phyloP scores from a whole-genome alignment of 2,888 invertebrate species.

The Lathronympha strigana region DNA sequence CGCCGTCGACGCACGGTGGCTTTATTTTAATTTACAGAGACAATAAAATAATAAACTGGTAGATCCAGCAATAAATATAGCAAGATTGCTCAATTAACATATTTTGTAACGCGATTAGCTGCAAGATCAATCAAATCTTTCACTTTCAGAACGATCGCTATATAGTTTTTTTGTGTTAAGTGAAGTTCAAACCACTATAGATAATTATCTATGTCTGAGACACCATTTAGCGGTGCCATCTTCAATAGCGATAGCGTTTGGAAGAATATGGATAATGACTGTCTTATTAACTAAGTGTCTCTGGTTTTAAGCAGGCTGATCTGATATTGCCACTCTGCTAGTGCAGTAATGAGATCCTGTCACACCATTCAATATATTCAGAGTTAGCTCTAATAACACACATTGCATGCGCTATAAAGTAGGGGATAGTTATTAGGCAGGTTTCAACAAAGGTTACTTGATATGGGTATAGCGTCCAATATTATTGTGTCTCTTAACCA shows the following conservation, averaged over 20 bases:
- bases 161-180: not conserved
- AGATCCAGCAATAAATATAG: not conserved
- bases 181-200: not conserved
- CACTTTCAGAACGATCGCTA: not conserved
- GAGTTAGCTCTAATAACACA: constrained; percentile 42
- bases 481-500: no score
- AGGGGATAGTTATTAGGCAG: constrained; percentile 1
- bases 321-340: constrained; percentile 49
- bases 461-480: not conserved
- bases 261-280: not conserved
- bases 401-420: not conserved
- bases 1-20: constrained; percentile 23
- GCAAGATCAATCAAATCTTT: not conserved
- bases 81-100: not conserved
- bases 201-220: not conserved
- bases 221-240: not conserved
- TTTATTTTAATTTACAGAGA: constrained; percentile 20
- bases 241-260: not conserved
- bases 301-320: constrained; percentile 37
- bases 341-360: constrained; percentile 54
- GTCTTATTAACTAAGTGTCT: not conserved
- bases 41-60: not conserved
- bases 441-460: not conserved
- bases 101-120: not conserved
- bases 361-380: constrained; percentile 51